A percentile compares a stretch with the other conserved stretches of the same genome.
These are phyloP conservation scores for Rhinoraja longicauda DNA, from an alignment of 2,797 vertebrate species.

Conservation along the genomic window DNA sequence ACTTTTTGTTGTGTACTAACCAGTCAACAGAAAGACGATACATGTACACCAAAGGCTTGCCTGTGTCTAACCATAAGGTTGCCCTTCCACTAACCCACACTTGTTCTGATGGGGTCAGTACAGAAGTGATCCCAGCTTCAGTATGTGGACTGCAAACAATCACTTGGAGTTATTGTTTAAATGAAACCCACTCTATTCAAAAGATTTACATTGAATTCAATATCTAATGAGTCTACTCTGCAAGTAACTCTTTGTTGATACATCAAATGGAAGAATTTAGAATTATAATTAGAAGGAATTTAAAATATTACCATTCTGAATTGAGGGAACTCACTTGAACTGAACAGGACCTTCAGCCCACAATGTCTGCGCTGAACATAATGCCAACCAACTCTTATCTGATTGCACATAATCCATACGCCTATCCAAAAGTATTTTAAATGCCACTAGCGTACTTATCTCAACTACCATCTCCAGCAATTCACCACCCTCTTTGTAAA, in stretches of 20 bases:
- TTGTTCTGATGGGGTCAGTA: not conserved
- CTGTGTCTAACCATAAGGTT: not conserved
- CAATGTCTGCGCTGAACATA: no score
- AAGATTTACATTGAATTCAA: not conserved
- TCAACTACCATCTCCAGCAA: no score
- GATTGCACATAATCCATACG: no score
- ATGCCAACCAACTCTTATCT: no score
- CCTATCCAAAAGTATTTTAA: no score
- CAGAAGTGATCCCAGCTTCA: not conserved
- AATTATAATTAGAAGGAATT: conserved; percentile 1
- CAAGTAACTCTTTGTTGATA: not conserved
- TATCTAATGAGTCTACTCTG: not conserved
- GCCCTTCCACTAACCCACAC: not conserved
- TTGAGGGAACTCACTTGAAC: not conserved
- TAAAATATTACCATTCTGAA: not conserved
- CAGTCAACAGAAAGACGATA: no score
- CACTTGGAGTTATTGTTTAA: not conserved
- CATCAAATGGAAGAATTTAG: not conserved
- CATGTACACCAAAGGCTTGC: not conserved
- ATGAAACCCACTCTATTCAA: not conserved
- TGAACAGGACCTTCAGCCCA: no score
- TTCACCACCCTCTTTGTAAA: no score
- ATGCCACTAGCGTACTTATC: no score
- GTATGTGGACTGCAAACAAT: not conserved
- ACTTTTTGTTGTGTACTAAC: no score